Conservation (phyloP, 2,797 vertebrate genomes). For the Erpetoichthys calabaricus region DNA sequence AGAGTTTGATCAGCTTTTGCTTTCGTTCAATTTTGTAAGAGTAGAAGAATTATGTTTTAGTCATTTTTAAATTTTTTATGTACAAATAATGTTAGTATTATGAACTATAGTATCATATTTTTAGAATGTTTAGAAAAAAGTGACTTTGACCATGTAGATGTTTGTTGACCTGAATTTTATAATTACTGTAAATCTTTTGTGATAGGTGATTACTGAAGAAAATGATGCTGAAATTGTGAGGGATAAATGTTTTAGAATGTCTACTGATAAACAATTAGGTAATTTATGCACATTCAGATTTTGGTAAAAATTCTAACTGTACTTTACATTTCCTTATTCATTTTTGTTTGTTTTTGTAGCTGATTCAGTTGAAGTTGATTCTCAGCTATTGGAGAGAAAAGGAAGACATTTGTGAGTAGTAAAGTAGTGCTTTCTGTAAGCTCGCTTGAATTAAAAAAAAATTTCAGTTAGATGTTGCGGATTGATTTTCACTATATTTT, state of each 20-base stretch:
- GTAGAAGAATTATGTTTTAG: no score
- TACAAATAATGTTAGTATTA: no score
- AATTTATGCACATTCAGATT: constrained; percentile 19
- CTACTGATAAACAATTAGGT: constrained; percentile 41
- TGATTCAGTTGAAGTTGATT: constrained; percentile 50
- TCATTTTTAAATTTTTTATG: no score
- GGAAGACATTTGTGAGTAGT: constrained; percentile 51
- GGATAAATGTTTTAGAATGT: constrained; percentile 12
- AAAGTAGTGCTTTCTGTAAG: no score
- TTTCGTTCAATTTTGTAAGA: no score
- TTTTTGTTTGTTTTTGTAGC: constrained; percentile 37
- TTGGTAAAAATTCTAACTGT: constrained; percentile 10
- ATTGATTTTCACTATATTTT: no score
- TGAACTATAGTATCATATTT: no score
- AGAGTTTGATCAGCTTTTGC: no score
- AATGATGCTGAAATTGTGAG: constrained; percentile 27
- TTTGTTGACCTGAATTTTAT: neutral
- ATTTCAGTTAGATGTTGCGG: no score
- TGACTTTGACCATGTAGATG: no score
- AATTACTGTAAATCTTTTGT: constrained; percentile 10
- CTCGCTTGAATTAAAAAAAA: no score
- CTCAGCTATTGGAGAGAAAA: constrained; percentile 39
- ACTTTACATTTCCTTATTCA: constrained; percentile 16
- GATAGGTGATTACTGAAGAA: constrained; percentile 35
- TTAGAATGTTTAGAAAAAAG: no score